Conservation (phyloP, 2,888 invertebrate species). For the Parnassius smintheus region DNA sequence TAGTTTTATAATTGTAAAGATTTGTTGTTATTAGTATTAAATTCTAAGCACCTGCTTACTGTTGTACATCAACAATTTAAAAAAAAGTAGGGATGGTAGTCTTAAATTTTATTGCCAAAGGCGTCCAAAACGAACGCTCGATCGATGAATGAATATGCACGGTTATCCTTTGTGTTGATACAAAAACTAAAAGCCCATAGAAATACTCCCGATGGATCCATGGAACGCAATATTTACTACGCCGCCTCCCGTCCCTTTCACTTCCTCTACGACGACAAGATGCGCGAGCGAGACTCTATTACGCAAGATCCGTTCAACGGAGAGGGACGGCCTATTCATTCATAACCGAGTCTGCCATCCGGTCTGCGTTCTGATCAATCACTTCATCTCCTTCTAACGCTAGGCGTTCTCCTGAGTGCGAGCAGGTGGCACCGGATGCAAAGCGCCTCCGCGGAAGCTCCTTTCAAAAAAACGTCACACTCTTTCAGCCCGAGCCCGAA, state of each 20-base stretch:
- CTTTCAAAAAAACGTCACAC: constrained; percentile 59
- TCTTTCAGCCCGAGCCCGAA: constrained; percentile 46
- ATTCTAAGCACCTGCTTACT: constrained; percentile 6
- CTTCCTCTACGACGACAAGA: constrained; percentile 79
- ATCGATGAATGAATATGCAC: constrained; percentile 68
- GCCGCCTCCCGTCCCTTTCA: constrained; percentile 78
- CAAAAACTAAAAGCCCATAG: constrained; percentile 68
- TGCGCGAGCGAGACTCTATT: constrained; percentile 63
- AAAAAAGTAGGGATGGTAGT: neutral
- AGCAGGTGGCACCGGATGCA: constrained; percentile 78
- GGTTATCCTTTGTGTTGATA: constrained; percentile 60
- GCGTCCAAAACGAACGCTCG: constrained; percentile 13
- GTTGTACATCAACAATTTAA: neutral
- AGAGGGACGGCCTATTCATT: constrained; percentile 75
- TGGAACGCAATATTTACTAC: constrained; percentile 79
- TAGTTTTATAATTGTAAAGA: neutral
- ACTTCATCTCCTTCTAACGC: constrained; percentile 78
- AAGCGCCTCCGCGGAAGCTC: constrained; percentile 69
- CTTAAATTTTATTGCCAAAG: constrained; percentile 17
- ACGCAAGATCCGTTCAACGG: constrained; percentile 45
- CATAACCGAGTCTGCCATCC: constrained; percentile 80
- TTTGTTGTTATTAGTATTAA: neutral
- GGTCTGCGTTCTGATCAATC: constrained; percentile 74
- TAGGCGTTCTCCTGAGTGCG: constrained; percentile 68
- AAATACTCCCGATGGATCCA: constrained; percentile 65